These are phyloP conservation scores for Platysternon megacephalum DNA, from an alignment of 2,113 vertebrate species.

Conservation along the genomic window DNA sequence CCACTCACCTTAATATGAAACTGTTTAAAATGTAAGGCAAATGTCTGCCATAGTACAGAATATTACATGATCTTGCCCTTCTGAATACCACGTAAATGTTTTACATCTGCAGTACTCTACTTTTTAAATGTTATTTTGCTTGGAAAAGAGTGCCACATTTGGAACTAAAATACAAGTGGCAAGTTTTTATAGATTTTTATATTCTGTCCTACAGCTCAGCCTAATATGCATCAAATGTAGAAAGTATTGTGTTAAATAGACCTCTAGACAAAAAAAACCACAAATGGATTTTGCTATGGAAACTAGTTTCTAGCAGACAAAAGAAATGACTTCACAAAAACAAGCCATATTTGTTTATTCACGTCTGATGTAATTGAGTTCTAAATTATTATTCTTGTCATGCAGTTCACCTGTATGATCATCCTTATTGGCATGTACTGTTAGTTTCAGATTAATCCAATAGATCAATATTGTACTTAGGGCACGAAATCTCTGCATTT, in stretches of 20 bases:
- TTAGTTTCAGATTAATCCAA: slow-evolving; percentile 44
- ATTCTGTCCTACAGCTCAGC: not conserved
- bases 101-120: not conserved
- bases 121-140: not conserved
- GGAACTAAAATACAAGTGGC: not conserved
- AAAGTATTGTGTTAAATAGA: not conserved
- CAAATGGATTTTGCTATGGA: not conserved
- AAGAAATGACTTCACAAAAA: slow-evolving; percentile 47
- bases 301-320: slow-evolving; percentile 18
- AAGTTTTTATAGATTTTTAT: not conserved
- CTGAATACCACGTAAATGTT: not conserved
- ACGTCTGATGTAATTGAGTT: slow-evolving; percentile 19
- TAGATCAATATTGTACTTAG: slow-evolving; percentile 19
- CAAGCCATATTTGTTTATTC: slow-evolving; percentile 60
- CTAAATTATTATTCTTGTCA: slow-evolving; percentile 59
- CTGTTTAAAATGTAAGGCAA: not conserved
- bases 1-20: not conserved
- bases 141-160: not conserved
- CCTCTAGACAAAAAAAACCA: not conserved
- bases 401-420: slow-evolving; percentile 10
- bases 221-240: not conserved
- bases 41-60: not conserved
- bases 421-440: slow-evolving; percentile 18
- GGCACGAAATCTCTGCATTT: slow-evolving; percentile 51
- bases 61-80: not conserved